Evolutionary conservation across 2,113 vertebrate genomes (phyloP).

Genomic region (Pygoscelis adeliae): DNA sequence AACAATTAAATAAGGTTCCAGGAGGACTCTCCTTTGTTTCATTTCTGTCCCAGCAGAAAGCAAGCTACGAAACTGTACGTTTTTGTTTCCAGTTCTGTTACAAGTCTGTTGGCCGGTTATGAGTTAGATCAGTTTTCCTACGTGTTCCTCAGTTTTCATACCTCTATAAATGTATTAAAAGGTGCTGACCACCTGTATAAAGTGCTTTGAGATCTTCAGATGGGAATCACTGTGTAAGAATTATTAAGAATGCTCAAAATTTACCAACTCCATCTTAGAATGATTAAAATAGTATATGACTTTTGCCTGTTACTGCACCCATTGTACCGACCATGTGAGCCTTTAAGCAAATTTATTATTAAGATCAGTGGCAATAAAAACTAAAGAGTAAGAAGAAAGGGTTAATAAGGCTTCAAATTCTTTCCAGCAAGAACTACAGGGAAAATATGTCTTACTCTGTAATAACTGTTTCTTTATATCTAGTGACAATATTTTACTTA

Average conservation of each 20-base stretch:
- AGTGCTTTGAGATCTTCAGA: not conserved
- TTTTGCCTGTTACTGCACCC: not conserved
- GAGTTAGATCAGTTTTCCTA: not conserved
- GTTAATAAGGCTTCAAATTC: not conserved
- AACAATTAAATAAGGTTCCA: not conserved
- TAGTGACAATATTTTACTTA: not conserved
- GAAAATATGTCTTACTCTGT: not conserved
- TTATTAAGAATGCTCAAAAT: not conserved
- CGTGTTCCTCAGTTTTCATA: not conserved
- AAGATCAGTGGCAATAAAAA: not conserved
- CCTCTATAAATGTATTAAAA: not conserved
- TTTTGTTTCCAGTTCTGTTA: not conserved
- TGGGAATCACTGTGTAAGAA: not conserved
- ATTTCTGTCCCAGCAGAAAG: not conserved
- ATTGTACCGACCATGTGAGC: not conserved
- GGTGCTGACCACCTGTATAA: not conserved
- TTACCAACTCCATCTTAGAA: not conserved
- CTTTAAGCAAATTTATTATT: not conserved
- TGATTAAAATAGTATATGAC: not conserved
- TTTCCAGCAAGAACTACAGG: not conserved
- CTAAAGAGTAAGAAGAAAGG: not conserved
- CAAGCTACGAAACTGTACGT: fast-evolving
- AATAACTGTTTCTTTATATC: not conserved
- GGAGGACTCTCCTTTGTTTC: not conserved
- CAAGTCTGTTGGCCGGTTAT: not conserved